phyloP scores from a whole-genome alignment of 2,888 invertebrate genomes.

The Harpalus rubripes region DNA sequence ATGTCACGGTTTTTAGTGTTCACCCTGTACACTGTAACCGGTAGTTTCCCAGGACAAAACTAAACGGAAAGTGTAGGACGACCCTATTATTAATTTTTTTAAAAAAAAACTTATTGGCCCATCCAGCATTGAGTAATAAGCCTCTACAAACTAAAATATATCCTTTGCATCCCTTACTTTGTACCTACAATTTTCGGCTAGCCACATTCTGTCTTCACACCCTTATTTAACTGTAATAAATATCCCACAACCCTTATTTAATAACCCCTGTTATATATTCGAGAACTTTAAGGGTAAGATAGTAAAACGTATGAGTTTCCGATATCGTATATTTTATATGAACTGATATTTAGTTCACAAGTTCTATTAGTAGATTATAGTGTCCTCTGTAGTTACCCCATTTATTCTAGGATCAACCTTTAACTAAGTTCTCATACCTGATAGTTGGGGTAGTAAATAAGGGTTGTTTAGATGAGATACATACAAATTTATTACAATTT shows the following conservation, averaged over 20 bases:
- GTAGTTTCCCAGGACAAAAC: too few relatives aligned
- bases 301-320: conserved; percentile 5
- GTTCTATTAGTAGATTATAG: conserved; percentile 3
- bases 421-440: neutral
- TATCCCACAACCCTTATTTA: neutral
- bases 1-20: too few relatives aligned
- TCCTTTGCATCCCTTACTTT: neutral
- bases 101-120: too few relatives aligned
- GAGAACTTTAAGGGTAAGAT: neutral
- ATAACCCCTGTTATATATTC: neutral
- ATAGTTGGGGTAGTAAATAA: neutral
- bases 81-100: too few relatives aligned
- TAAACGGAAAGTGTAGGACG: too few relatives aligned
- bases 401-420: neutral
- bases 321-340: neutral
- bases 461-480: neutral
- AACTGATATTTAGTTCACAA: conserved; percentile 3
- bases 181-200: neutral
- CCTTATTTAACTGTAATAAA: conserved; percentile 3
- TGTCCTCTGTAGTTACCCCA: neutral
- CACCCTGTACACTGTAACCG: too few relatives aligned
- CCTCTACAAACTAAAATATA: neutral
- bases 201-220: neutral
- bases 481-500: neutral
- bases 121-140: too few relatives aligned